Evolutionary conservation across 2,797 vertebrate species (phyloP).

Genomic region (Calcarius lapponicus): DNA sequence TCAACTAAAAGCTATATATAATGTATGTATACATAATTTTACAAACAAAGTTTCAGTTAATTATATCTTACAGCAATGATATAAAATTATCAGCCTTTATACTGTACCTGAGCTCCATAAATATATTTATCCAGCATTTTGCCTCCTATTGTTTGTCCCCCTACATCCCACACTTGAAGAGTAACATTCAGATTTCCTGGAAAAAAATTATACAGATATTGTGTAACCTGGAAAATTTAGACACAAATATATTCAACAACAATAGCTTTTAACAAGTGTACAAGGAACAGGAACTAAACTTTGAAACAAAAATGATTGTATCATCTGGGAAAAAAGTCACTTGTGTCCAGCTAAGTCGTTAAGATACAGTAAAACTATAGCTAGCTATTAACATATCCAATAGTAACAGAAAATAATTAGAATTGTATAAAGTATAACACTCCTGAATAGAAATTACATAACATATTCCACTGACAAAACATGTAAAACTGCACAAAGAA

Average conservation of each 20-base stretch:
- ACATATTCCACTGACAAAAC: neutral
- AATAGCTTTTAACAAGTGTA: neutral
- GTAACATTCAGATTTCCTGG: constrained; percentile 95
- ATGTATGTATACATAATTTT: neutral
- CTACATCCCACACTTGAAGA: constrained; percentile 98
- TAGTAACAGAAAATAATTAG: neutral
- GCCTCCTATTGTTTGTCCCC: constrained; percentile 96
- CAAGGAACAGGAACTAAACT: neutral
- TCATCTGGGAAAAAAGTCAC: neutral
- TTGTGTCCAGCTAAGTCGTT: neutral
- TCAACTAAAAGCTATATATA: neutral
- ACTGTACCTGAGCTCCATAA: constrained; percentile 90
- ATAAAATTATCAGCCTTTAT: neutral
- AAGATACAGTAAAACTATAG: neutral
- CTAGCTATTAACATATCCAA: neutral
- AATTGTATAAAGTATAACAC: neutral
- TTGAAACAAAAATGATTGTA: neutral
- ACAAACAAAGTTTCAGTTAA: neutral
- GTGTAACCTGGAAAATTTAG: neutral
- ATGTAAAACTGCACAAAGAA: neutral
- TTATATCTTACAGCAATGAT: no score
- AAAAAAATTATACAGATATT: constrained; percentile 32
- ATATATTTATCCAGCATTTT: constrained; percentile 99
- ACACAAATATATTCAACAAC: constrained; percentile 7
- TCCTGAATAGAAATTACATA: neutral